Evolutionary conservation across 30 jellyfish, hydroid and myxozoan species (phyloP).

Genomic region (Pelagia noctiluca): DNA sequence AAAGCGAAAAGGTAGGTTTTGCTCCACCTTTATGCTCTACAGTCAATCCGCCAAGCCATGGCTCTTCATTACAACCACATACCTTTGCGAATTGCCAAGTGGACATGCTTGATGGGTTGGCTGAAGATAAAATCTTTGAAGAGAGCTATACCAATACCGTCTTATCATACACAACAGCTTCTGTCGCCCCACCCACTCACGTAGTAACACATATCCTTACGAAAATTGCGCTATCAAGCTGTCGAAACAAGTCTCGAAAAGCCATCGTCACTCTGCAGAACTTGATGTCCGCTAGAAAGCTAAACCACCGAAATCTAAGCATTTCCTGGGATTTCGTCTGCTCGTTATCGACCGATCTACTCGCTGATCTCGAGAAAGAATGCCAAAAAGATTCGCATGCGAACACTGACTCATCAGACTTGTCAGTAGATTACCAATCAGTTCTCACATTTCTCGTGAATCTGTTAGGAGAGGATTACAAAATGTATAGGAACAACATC

Average conservation of each 20-base stretch:
- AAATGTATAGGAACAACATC: conserved; percentile 11
- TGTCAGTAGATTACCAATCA: background rate
- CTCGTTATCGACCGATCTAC: conserved; percentile 7
- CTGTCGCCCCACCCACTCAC: conserved; percentile 50
- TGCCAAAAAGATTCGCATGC: background rate
- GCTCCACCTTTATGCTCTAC: conserved; percentile 30
- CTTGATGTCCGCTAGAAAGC: conserved; percentile 16
- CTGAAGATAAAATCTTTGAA: conserved; percentile 35
- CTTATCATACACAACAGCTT: conserved; percentile 17
- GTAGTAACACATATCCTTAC: conserved; percentile 41
- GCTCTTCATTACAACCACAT: conserved; percentile 24
- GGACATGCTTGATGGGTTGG: conserved; percentile 49
- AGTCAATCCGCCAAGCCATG: background rate
- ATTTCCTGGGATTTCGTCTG: conserved; percentile 50
- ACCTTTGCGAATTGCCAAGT: conserved; percentile 23
- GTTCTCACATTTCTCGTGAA: conserved; percentile 5
- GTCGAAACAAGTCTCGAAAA: background rate
- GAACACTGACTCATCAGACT: background rate
- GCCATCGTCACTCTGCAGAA: conserved; percentile 32
- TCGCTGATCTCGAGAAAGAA: background rate
- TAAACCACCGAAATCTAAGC: conserved; percentile 43
- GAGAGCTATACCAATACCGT: conserved; percentile 33
- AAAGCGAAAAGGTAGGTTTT: conserved; percentile 19
- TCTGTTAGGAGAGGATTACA: conserved; percentile 34
- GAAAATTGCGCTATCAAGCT: conserved; percentile 16